Base-by-base conservation (phyloP, 2,797 vertebrate species). In the Macropodus opercularis region DNA sequence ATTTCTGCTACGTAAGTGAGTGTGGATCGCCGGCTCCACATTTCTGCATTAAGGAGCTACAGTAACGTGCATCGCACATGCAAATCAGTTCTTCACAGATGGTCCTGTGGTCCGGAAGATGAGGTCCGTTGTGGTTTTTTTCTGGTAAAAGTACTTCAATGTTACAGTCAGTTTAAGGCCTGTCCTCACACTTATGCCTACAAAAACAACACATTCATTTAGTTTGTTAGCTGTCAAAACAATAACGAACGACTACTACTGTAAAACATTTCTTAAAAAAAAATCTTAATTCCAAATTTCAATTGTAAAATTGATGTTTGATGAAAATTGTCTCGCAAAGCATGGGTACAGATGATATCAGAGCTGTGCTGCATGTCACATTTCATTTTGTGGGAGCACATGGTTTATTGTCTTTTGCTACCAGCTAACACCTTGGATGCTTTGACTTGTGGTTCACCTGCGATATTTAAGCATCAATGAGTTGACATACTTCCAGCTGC, bases 21-120 rank as follows among this genome's bases (percentile, higher is more conserved):
- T 4, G 40, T n/a, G 42, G 15, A 41, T 36, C 5, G 22, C 21
- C 19, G n/a, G 34, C n/a, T 34, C 31, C 34, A 47, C 22, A 35
- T 58, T 32, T 49, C 3, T 3, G 26, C 29, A 57, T 39, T 11
- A 57, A 26, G 47, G 36, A 11, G 38, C 5, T 22, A n/a, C n/a
- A n/a, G n/a, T n/a, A 26, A 48, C 36, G 38, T 34, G 35, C 36
- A 35, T 36, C 9, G 4, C 24, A 6, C 38, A 67, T 65, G 36
- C 44, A 66, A 47, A 70, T 69, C 23, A 31, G 59, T 53, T 61
- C 19, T 35, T 40, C 41, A 43, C 18, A 43, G 44, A 54, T 32
- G 31, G 29, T 63, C 18, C 36, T 14, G 41, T 60, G 47, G 40
- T 32, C 14, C 42, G 14, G 18, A 21, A 40, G 44, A 8, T 29